Base-by-base conservation (phyloP, 2,888 invertebrate genomes). In the Tromatobia lineatoria region DNA sequence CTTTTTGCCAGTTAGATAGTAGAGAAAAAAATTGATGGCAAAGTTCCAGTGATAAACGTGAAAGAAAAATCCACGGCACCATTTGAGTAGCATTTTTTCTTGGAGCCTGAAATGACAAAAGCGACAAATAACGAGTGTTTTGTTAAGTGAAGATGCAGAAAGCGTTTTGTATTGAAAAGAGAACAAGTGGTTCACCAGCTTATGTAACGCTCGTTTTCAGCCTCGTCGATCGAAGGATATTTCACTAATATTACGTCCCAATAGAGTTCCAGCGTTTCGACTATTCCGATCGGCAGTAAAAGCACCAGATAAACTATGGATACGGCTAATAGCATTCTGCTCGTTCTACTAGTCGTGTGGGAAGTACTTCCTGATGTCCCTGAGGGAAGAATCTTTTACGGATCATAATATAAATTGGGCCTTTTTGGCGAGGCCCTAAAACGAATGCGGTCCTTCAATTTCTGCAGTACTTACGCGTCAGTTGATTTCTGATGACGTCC, bases 41-140 rank as follows among this genome's bases (percentile, higher is more conserved):
- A 93, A 94, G 85, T 93, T 94, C 89, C 92, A 91, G 54, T 93
- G 93, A 80, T 94, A 94, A 18, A 94, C 86, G 42, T 91, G 93
- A 77, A 93, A 93, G 82, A 90, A 92, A 34, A 94, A 89, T n/a
- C 93, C 92, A 0, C 93, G 90, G 34, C 93, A 90, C 91, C 92
- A 93, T 79, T 94, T 94, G 10, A 94, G 82, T 25, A 93, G 84
- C 87, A 94, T 89, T 87, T 92, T 93, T 52, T 90, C 90, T 76
- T 90, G 87, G 84, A 91, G 88, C 93, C 93, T 93, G 86, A 54
- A 89, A 89, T 10, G 67, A 67, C 11, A 69, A 69, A 69, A 69
- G n/a, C 18, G 64, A 18, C n/a, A 23, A 66, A 42, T 66, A 15
- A 66, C 18, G 59, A 61, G n/a, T 29, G 15, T 59, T 29, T 59